Evolutionary conservation across 2,797 vertebrate species (phyloP), one percentile per base, ranked within the genome.

Genomic region (Salarias fasciatus): DNA sequence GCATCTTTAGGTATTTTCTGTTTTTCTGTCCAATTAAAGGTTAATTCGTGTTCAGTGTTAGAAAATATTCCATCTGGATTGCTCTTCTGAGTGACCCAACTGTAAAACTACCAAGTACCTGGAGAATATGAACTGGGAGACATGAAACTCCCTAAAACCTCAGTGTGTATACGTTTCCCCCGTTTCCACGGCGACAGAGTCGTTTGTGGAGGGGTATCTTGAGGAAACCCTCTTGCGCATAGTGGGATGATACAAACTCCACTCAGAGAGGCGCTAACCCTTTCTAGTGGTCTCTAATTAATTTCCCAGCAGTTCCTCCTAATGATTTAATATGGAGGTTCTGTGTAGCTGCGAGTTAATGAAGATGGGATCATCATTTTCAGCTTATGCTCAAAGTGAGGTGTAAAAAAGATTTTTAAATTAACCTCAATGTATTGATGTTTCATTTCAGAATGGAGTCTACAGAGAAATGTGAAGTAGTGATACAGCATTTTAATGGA

Each of bases 401-500:
- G 44, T 10, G 3, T 2, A 13, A 24, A 30, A 46, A 50, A 18
- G n/a, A n/a, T n/a, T 53, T 53, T 68, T 40, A 13, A 36, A 62
- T 63, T 30, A 53, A 69, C 54, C 18, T 3, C 2, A 30, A 5
- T 51, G 13, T 49, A 2, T 67, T 11, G 0, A 35, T 41, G 40
- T 53, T 11, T 41, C 10, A 72, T 92, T 89, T 44, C 89, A 98
- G 97, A 90, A 98, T 98, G 97, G 97, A 98, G 82, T 98, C 97
- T 68, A 98, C 97, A 81, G 97, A 98, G 92, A 98, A 98, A 89
- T 98, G 97, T 93, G 97, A 98, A 93, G 95, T 97, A 79, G 96
- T 98, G 87, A 98, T 98, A 91, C 97, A 98, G 11, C 96, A 98
- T 93, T 98, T 98, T 92, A 98, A 98, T 73, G 97, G 96, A 61